Evolutionary conservation across 1,140 invertebrate species (phyloP), one percentile per base, ranked within the genome.

Genomic region (Bombus superbus): DNA sequence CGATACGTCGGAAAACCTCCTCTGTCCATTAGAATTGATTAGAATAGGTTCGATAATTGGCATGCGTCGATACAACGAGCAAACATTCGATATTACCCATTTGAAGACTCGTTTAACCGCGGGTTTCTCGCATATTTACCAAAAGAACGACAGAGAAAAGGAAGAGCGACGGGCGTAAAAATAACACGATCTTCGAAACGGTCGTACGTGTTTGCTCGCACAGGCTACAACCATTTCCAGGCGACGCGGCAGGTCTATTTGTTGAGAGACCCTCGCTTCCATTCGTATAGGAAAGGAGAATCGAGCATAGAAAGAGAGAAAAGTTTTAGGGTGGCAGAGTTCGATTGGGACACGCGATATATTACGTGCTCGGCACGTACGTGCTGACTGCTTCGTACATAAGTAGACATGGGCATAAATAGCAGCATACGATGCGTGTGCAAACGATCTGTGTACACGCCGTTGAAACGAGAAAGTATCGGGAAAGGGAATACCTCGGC

Each of bases 291-390:
- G 47, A 82, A 88, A 84, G 42, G n/a, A 78, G 83, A 18, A 78
- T 32, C 32, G 78, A n/a, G 68, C 53, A 78, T 25, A 44, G 83
- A 81, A 47, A 44, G 40, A 72, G 71, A 72, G 69, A 42, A 25
- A 42, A 72, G 25, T n/a, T 71, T 35, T 66, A 59, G 88, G 77
- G 82, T 85, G 73, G 73, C 73, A 57, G 32, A 22, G 72, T 89
- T 89, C 80, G 84, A 89, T 89, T 86, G 73, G 85, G 85, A 89
- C 75, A 75, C 76, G 79, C 83, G 69, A 89, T 89, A 86, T 83
- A 89, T 89, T 83, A 89, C 66, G 79, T 75, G 38, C 78, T 77
- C 44, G 83, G 62, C 75, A 72, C 64, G 75, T 86, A 89, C 62
- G 85, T 79, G 77, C 79, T 76, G 76, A 47, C 88, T 76, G 76